These are phyloP conservation scores for Virgularia gustaviana DNA, from an alignment of 92 coral and sea anemone species.

Conservation along the genomic window DNA sequence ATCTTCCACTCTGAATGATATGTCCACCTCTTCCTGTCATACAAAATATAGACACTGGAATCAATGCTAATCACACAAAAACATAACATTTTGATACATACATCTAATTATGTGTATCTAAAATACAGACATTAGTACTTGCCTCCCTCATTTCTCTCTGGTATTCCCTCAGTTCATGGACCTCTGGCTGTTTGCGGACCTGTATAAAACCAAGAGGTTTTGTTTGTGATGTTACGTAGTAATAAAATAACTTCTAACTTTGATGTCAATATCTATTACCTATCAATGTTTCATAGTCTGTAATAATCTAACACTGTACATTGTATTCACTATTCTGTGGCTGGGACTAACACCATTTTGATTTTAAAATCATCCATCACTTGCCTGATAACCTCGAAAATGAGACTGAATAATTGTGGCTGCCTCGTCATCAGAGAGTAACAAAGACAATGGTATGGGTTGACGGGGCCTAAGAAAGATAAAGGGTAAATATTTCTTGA, in stretches of 20 bases:
- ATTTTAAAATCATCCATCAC: too few relatives aligned
- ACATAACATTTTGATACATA: neutral
- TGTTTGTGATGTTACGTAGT: too few relatives aligned
- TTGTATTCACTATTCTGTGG: too few relatives aligned
- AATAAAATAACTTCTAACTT: too few relatives aligned
- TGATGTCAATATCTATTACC: too few relatives aligned
- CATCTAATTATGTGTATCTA: neutral
- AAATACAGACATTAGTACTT: conserved; percentile 13
- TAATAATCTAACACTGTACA: too few relatives aligned
- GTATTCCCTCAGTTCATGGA: conserved; percentile 86
- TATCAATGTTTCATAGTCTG: too few relatives aligned
- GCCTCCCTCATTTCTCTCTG: conserved; percentile 95
- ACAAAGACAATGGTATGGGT: conserved; percentile 78
- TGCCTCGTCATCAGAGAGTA: conserved; percentile 92
- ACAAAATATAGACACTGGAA: neutral
- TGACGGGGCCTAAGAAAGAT: conserved; percentile 69
- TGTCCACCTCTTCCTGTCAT: conserved; percentile 80
- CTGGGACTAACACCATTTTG: too few relatives aligned
- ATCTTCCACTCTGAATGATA: conserved; percentile 86
- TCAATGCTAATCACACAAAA: too few relatives aligned
- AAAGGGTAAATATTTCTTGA: neutral
- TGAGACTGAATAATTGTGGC: conserved; percentile 83
- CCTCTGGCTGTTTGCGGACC: conserved; percentile 87
- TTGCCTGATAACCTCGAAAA: conserved; percentile 80
- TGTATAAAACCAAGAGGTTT: too few relatives aligned